phyloP scores from a whole-genome alignment of 2,113 vertebrate genomes.

The Chionis minor region DNA sequence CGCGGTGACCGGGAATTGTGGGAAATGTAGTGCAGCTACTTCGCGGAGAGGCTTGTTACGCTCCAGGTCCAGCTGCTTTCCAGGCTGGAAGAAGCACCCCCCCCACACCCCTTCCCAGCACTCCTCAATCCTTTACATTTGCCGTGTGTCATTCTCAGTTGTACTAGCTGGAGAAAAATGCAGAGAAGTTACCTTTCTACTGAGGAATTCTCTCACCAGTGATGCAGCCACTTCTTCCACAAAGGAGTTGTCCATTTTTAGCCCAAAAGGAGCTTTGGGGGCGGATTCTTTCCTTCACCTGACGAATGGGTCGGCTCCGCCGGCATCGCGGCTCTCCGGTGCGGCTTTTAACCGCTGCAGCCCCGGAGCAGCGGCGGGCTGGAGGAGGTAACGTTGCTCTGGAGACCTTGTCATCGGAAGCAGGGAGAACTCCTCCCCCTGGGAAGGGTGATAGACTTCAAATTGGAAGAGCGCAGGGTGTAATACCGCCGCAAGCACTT shows the following conservation, averaged over 20 bases:
- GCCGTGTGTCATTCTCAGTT: not conserved
- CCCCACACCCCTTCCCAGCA: not conserved
- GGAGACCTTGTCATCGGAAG: constrained; percentile 21
- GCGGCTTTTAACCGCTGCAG: not conserved
- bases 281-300: not conserved
- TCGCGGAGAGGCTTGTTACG: rapidly evolving
- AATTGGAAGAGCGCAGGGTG: not conserved
- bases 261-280: not conserved
- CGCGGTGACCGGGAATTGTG: not conserved
- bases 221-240: constrained; percentile 89
- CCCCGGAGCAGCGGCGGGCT: not conserved
- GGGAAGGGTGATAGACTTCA: not conserved
- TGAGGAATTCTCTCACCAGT: constrained; percentile 90
- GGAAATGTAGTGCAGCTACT: constrained; percentile 61
- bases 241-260: constrained; percentile 74
- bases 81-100: not conserved
- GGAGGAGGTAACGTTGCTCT: constrained; percentile 35
- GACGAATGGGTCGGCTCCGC: not conserved
- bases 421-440: constrained; percentile 7
- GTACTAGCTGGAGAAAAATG: not conserved
- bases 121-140: not conserved
- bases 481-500: rapidly evolving
- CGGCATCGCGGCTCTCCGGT: not conserved
- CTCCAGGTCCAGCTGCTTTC: rapidly evolving
- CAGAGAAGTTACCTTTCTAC: constrained; percentile 81